phyloP scores from a whole-genome alignment of 1,140 invertebrate genomes.

The Ceratina australensis region DNA sequence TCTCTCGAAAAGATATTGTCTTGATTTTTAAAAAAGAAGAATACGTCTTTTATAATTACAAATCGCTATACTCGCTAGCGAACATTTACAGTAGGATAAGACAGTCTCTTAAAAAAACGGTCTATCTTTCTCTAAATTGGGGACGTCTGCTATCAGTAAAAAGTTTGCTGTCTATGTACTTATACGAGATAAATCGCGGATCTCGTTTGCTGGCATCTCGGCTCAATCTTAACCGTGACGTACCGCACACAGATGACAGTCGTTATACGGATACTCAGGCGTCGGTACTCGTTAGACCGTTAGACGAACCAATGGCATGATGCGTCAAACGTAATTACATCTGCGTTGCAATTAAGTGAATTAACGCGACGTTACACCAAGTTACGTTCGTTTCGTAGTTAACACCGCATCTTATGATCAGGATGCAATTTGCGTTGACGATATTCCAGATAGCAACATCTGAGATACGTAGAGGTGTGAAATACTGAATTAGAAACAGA shows the following conservation, averaged over 20 bases:
- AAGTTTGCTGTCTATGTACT: too few relatives aligned
- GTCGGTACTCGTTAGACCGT: not conserved
- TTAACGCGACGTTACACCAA: constrained; percentile 10
- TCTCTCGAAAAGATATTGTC: too few relatives aligned
- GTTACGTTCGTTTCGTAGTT: constrained; percentile 9
- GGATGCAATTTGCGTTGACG: not conserved
- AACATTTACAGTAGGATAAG: too few relatives aligned
- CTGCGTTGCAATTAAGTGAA: constrained; percentile 15
- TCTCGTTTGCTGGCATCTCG: constrained; percentile 16
- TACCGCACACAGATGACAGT: too few relatives aligned
- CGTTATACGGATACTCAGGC: not conserved
- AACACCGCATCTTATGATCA: constrained; percentile 2
- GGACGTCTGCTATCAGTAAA: too few relatives aligned
- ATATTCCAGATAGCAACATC: not conserved
- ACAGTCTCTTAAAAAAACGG: too few relatives aligned
- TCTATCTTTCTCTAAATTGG: too few relatives aligned
- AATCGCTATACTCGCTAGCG: too few relatives aligned
- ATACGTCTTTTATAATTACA: too few relatives aligned
- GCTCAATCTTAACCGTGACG: constrained; percentile 31
- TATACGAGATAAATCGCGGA: not conserved
- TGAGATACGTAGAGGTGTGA: not conserved
- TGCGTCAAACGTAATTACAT: constrained; percentile 24
- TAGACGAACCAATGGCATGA: not conserved
- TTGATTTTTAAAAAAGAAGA: too few relatives aligned
- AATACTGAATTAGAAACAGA: constrained; percentile 6